phyloP scores from a whole-genome alignment of 2,888 invertebrate genomes.

The Drosophila greeni region DNA sequence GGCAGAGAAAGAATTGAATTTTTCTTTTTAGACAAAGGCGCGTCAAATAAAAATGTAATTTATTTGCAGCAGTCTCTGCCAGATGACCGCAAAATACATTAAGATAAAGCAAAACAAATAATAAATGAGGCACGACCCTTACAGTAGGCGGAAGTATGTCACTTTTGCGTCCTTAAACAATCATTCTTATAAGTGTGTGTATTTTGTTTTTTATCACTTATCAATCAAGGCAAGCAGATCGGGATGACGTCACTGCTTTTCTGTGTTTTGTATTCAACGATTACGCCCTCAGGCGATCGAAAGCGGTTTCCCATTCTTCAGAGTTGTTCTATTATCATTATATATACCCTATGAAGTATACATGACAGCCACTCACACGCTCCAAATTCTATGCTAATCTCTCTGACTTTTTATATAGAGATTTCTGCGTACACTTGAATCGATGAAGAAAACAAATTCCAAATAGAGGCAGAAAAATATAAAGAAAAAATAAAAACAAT shows the following conservation, averaged over 20 bases:
- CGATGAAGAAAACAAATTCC: constrained; percentile 26
- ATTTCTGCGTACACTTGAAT: constrained; percentile 17
- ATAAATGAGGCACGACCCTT: constrained; percentile 19
- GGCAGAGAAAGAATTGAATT: constrained; percentile 8
- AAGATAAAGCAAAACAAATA: constrained; percentile 13
- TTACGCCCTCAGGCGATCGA: constrained; percentile 10
- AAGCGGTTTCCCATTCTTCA: neutral
- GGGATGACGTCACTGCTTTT: constrained; percentile 18
- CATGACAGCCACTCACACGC: constrained; percentile 43
- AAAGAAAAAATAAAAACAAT: constrained; percentile 25
- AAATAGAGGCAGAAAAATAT: constrained; percentile 16
- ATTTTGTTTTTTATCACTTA: constrained; percentile 22
- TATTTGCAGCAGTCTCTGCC: constrained; percentile 18
- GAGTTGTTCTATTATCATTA: neutral
- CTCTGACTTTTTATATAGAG: neutral
- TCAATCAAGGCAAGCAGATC: constrained; percentile 29
- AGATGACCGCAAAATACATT: constrained; percentile 14
- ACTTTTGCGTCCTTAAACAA: constrained; percentile 36
- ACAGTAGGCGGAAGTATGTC: constrained; percentile 19
- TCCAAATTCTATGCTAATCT: constrained; percentile 57
- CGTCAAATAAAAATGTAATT: constrained; percentile 37
- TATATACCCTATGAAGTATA: constrained; percentile 3
- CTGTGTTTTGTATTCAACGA: neutral
- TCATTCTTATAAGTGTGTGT: constrained; percentile 5
- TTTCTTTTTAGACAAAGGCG: constrained; percentile 35